These are phyloP conservation scores for Phyto melanocephala DNA, from an alignment of 2,888 invertebrate species.

Conservation along the genomic window DNA sequence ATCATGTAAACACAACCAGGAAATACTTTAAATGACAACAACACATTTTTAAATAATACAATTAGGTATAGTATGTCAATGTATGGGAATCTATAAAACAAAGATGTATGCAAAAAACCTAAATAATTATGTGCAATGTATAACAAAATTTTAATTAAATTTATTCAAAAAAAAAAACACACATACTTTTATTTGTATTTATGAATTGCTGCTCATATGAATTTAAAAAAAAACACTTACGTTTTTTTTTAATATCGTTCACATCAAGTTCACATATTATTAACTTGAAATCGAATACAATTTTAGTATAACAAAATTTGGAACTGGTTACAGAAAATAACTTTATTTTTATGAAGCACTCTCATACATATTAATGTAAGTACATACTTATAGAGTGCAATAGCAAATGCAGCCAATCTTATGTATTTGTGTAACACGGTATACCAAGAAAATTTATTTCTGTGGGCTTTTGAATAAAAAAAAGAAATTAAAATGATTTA, in stretches of 20 bases:
- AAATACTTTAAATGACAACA: constrained; percentile 7
- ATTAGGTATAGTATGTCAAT: constrained; percentile 44
- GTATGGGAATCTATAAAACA: neutral
- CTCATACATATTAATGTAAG: too few relatives aligned
- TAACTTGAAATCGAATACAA: too few relatives aligned
- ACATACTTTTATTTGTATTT: neutral
- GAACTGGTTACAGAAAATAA: constrained; percentile 12
- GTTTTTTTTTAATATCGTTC: too few relatives aligned
- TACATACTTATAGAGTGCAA: constrained; percentile 7
- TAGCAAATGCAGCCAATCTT: neutral
- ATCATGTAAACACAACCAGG: constrained; percentile 21
- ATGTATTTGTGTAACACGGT: too few relatives aligned
- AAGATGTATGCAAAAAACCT: constrained; percentile 31
- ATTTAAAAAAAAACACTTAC: too few relatives aligned
- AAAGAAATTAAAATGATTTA: too few relatives aligned
- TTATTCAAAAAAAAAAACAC: constrained; percentile 4
- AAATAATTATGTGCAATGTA: constrained; percentile 44
- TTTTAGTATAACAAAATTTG: constrained; percentile 15
- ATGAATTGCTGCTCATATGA: neutral
- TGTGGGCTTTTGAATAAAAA: too few relatives aligned
- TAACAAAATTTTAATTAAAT: constrained; percentile 39
- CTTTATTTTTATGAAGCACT: too few relatives aligned
- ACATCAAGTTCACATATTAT: neutral
- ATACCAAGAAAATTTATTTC: neutral
- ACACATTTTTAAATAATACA: constrained; percentile 22